A percentile compares a stretch with the other conserved stretches of the same genome.
phyloP scores from a whole-genome alignment of 2,888 invertebrate genomes.

The Lithophane leautieri region DNA sequence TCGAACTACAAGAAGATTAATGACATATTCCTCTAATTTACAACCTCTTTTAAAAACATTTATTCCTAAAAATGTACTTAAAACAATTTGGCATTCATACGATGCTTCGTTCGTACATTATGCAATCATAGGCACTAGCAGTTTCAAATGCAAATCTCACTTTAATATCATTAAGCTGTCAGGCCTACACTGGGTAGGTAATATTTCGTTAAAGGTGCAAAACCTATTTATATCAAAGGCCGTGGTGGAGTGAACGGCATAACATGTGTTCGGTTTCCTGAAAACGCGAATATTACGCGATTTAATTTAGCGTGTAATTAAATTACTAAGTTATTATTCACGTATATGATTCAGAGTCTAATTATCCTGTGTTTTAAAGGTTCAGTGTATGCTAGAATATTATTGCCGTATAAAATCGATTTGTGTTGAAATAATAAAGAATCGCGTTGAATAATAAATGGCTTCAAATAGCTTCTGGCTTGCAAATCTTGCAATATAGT shows the following conservation, averaged over 20 bases:
- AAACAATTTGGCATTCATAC: slow-evolving; percentile 51
- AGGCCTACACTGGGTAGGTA: slow-evolving; percentile 17
- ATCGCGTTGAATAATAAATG: slow-evolving; percentile 19
- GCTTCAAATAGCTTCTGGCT: slow-evolving; percentile 13
- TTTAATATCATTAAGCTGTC: slow-evolving; percentile 50
- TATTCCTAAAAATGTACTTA: slow-evolving; percentile 30
- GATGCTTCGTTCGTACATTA: slow-evolving; percentile 32
- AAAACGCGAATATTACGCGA: slow-evolving; percentile 56
- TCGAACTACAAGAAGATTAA: slow-evolving; percentile 40
- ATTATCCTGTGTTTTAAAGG: slow-evolving; percentile 15
- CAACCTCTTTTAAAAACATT: slow-evolving; percentile 47
- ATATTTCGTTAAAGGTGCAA: slow-evolving; percentile 35
- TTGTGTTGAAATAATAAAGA: slow-evolving; percentile 28
- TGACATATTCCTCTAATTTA: slow-evolving; percentile 45
- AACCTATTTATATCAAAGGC: slow-evolving; percentile 56
- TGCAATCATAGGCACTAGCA: slow-evolving; percentile 31
- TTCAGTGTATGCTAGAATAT: slow-evolving; percentile 10
- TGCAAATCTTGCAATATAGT: slow-evolving; percentile 10
- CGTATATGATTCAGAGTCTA: slow-evolving; percentile 34
- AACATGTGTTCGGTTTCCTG: slow-evolving; percentile 61
- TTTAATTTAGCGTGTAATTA: slow-evolving; percentile 59
- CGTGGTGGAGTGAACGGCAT: slow-evolving; percentile 52
- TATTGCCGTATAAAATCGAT: slow-evolving; percentile 21
- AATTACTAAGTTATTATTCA: slow-evolving; percentile 36
- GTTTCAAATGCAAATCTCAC: slow-evolving; percentile 51